phyloP scores from a whole-genome alignment of 2,888 invertebrate genomes.

The Lepetodrilus schrolli region DNA sequence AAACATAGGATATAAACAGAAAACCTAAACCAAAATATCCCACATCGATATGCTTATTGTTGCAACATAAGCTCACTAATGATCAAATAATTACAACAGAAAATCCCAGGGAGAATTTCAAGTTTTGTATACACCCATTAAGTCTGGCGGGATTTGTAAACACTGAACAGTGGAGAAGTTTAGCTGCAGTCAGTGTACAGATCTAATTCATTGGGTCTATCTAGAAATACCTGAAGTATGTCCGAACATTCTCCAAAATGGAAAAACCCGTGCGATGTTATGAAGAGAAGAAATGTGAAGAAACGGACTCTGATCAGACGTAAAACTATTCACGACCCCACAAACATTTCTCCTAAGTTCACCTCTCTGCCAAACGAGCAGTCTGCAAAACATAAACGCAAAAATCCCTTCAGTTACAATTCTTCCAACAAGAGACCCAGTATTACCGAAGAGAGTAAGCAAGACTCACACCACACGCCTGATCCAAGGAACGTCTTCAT shows the following conservation, averaged over 20 bases:
- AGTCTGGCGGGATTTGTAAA: not conserved
- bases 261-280: conserved; percentile 80
- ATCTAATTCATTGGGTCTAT: not conserved
- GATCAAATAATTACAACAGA: too few species aligned
- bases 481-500: not conserved
- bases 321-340: conserved; percentile 3
- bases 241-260: conserved; percentile 70
- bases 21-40: too few species aligned
- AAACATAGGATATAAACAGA: too few species aligned
- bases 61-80: too few species aligned
- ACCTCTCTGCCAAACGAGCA: not conserved
- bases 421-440: not conserved
- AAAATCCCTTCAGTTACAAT: conserved; percentile 39
- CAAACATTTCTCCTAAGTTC: not conserved
- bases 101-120: too few species aligned
- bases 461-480: not conserved
- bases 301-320: conserved; percentile 79
- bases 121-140: not conserved
- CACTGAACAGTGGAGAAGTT: not conserved
- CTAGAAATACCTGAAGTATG: too few species aligned
- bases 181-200: not conserved
- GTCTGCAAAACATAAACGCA: conserved; percentile 27
- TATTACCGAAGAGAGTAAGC: not conserved
- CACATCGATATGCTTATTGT: too few species aligned
- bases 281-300: conserved; percentile 82